phyloP scores from a whole-genome alignment of 2,113 vertebrate species.

The Ctenodactylus gundi region DNA sequence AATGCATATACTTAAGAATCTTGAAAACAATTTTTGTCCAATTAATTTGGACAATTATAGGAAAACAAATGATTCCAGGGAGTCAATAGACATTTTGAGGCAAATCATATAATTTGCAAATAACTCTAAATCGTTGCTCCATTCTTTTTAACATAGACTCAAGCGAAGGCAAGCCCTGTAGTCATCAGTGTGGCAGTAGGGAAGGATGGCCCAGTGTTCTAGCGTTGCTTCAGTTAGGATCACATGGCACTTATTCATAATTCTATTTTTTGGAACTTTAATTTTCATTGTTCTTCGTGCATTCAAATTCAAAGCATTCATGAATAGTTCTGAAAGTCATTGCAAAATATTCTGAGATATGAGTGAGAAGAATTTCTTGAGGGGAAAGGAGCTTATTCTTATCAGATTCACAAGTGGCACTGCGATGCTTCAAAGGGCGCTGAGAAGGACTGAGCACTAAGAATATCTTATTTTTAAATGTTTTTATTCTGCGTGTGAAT shows the following conservation, averaged over 20 bases:
- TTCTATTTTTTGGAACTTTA: neutral
- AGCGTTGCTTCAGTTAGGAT: neutral
- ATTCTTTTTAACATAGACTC: neutral
- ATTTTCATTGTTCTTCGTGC: neutral
- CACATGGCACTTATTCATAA: neutral
- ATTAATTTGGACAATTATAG: neutral
- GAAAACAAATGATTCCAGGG: neutral
- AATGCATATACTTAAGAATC: neutral
- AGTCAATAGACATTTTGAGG: neutral
- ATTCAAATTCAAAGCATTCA: neutral
- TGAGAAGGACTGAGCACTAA: neutral
- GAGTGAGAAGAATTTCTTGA: neutral
- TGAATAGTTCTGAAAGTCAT: neutral
- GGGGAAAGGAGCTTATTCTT: neutral
- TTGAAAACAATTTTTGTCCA: neutral
- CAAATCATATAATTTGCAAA: neutral
- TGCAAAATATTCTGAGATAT: neutral
- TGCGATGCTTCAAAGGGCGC: neutral
- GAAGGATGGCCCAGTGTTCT: neutral
- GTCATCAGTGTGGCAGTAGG: too few species aligned
- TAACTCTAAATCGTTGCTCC: neutral
- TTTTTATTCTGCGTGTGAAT: neutral
- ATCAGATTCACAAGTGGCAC: neutral
- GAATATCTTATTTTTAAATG: neutral
- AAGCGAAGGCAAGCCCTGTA: neutral